These are phyloP conservation scores for Psittacara wagleri DNA, from an alignment of 2,113 vertebrate species.

Conservation along the genomic window DNA sequence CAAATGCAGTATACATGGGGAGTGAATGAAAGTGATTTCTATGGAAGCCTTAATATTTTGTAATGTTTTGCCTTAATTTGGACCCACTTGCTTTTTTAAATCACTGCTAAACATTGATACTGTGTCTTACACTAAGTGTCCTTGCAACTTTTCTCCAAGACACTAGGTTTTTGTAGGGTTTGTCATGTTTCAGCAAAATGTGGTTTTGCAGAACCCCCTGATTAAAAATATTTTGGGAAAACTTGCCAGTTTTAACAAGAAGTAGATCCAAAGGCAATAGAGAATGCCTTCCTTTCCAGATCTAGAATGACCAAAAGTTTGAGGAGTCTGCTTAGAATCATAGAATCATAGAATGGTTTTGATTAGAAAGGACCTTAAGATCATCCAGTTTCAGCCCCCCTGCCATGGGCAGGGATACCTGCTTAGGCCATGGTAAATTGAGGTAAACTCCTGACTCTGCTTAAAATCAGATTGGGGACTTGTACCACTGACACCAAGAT, in stretches of 20 bases:
- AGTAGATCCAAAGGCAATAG: not conserved
- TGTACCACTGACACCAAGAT: not conserved
- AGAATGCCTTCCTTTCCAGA: fast-evolving
- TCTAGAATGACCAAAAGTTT: not conserved
- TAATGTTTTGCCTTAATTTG: not conserved
- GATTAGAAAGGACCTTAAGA: not conserved
- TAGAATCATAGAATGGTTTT: not conserved
- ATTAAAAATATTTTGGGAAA: not conserved
- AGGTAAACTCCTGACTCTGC: not conserved
- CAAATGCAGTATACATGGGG: not conserved
- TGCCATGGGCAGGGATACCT: not conserved
- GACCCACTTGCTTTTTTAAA: not conserved
- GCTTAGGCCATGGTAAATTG: not conserved
- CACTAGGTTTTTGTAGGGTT: not conserved
- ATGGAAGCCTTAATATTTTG: not conserved
- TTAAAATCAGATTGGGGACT: not conserved
- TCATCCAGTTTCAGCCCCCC: not conserved
- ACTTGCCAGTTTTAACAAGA: not conserved
- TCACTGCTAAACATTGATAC: not conserved
- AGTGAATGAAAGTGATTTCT: not conserved
- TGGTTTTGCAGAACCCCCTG: not conserved
- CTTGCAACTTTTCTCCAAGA: not conserved
- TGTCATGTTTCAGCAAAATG: not conserved
- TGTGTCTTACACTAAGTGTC: not conserved
- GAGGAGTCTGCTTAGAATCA: not conserved